phyloP scores from a whole-genome alignment of 2,797 vertebrate genomes.

The Monodelphis domestica region DNA sequence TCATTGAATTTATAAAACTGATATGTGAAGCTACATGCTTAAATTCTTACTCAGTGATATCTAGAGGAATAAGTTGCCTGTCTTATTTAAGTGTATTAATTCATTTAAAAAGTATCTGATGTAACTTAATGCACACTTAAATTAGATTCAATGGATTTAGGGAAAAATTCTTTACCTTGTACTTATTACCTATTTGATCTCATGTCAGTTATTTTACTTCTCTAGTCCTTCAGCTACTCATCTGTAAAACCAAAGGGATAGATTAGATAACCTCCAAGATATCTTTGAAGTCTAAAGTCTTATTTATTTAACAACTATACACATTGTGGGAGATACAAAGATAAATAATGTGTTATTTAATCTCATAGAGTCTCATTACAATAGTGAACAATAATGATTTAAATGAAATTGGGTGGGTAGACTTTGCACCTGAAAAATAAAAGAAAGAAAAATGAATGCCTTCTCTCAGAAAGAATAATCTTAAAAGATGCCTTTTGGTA shows the following conservation, averaged over 20 bases:
- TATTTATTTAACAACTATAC: not conserved
- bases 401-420: not conserved
- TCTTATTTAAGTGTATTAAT: not conserved
- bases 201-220: not conserved
- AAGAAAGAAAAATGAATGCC: not conserved
- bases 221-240: not conserved
- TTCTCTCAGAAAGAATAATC: not conserved
- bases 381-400: not conserved
- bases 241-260: not conserved
- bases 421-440: not conserved
- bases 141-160: not conserved
- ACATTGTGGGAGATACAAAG: not conserved
- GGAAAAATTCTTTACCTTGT: not conserved
- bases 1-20: not conserved
- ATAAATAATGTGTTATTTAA: not conserved
- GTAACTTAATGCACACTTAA: not conserved
- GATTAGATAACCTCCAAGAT: not conserved
- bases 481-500: not conserved
- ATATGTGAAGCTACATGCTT: not conserved
- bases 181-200: not conserved
- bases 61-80: not conserved
- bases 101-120: not conserved
- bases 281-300: not conserved
- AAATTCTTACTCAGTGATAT: not conserved
- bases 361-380: not conserved